A percentile compares a stretch with the other conserved stretches of the same genome.
Evolutionary conservation across 2,888 invertebrate genomes (phyloP).

Genomic region (Embidobia sp.): DNA sequence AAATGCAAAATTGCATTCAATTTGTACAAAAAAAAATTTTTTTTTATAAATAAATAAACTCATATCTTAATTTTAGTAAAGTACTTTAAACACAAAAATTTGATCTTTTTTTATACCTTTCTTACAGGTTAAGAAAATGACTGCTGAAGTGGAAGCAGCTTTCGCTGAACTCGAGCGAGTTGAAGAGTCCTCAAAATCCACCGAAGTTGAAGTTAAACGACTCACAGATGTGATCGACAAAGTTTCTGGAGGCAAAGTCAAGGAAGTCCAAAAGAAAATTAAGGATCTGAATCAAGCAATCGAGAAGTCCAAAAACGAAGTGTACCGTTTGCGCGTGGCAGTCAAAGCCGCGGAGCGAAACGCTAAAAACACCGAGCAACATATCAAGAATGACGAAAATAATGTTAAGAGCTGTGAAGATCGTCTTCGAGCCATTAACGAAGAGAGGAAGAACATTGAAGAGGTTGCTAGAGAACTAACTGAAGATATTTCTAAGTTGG

Average conservation of each 20-base stretch:
- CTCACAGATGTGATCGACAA: slow-evolving; percentile 87
- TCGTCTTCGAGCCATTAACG: slow-evolving; percentile 84
- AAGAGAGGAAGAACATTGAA: slow-evolving; percentile 84
- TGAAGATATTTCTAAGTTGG: slow-evolving; percentile 83
- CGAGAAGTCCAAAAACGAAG: slow-evolving; percentile 87
- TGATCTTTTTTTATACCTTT: neutral
- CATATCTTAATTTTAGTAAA: no score
- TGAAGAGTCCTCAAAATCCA: slow-evolving; percentile 83
- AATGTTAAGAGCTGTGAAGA: slow-evolving; percentile 88
- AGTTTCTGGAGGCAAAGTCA: slow-evolving; percentile 87
- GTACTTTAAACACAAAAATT: slow-evolving; percentile 43
- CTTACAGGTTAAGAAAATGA: slow-evolving; percentile 81
- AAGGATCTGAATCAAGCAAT: slow-evolving; percentile 87
- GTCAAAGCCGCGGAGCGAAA: slow-evolving; percentile 87
- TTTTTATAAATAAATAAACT: no score
- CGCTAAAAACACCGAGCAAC: slow-evolving; percentile 88
- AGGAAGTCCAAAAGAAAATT: slow-evolving; percentile 87
- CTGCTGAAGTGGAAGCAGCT: slow-evolving; percentile 83
- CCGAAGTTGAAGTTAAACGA: slow-evolving; percentile 85
- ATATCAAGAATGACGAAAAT: slow-evolving; percentile 87
- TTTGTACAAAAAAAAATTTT: no score
- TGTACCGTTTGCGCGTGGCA: slow-evolving; percentile 87
- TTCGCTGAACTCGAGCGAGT: slow-evolving; percentile 84
- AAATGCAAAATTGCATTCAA: no score
- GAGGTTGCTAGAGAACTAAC: slow-evolving; percentile 83